Conservation (phyloP, 2,888 invertebrate species). For the Cephus rjabovi region DNA sequence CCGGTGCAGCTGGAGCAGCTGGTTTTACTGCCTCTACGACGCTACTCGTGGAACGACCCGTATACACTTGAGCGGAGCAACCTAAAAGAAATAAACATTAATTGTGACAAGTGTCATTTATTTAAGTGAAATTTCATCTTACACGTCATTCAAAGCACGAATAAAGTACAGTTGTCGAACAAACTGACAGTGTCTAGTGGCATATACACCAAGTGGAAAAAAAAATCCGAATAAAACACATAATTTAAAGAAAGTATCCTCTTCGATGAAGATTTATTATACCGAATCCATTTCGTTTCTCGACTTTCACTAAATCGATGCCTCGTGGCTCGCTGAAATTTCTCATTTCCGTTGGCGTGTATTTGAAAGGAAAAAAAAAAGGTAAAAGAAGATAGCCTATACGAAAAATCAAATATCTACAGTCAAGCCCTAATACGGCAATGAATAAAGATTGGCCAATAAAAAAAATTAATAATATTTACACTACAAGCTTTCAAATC, state of each 20-base stretch:
- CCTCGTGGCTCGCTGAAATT: background rate
- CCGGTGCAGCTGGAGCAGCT: slow-evolving; percentile 25
- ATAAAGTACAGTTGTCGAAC: background rate
- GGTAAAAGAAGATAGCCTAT: background rate
- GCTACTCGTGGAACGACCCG: slow-evolving; percentile 21
- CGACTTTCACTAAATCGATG: background rate
- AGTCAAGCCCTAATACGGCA: background rate
- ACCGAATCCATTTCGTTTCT: background rate
- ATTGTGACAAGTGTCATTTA: background rate
- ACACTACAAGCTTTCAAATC: background rate
- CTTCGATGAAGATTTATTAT: background rate
- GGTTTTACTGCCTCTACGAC: slow-evolving; percentile 22
- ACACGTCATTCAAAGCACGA: background rate
- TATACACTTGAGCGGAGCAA: slow-evolving; percentile 47
- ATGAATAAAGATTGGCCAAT: background rate
- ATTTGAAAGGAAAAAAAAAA: background rate
- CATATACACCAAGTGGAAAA: background rate
- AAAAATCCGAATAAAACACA: background rate
- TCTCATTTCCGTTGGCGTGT: background rate
- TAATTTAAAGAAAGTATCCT: background rate
- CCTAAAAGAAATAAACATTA: slow-evolving; percentile 26
- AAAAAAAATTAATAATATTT: background rate
- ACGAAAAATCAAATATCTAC: background rate
- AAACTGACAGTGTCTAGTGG: background rate
- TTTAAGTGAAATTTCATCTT: background rate